Evolutionary conservation across 2,888 invertebrate genomes (phyloP).

Genomic region (Apomyelois bistriatella): DNA sequence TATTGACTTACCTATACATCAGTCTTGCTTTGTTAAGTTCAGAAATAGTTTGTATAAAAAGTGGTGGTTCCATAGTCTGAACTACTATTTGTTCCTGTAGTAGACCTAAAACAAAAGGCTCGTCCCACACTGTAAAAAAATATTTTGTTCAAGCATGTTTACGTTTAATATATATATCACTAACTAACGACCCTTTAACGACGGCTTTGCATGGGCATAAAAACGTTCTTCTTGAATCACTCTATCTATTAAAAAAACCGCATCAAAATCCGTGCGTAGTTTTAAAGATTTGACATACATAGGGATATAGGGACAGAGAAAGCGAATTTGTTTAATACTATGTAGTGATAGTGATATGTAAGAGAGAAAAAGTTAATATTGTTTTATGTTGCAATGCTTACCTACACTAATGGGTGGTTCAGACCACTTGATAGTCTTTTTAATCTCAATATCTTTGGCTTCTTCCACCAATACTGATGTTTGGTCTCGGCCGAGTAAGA

Average conservation of each 20-base stretch:
- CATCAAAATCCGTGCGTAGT: no score
- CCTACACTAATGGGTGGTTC: slow-evolving; percentile 86
- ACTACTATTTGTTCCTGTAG: slow-evolving; percentile 91
- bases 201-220: no score
- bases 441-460: slow-evolving; percentile 79
- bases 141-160: background rate
- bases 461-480: slow-evolving; percentile 92
- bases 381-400: slow-evolving; percentile 39
- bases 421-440: slow-evolving; percentile 88
- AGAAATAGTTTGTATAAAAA: slow-evolving; percentile 89
- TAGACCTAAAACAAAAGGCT: slow-evolving; percentile 94
- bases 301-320: no score
- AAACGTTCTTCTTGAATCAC: no score
- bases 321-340: background rate
- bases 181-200: no score
- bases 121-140: slow-evolving; percentile 88
- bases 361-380: background rate
- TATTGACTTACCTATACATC: slow-evolving; percentile 75
- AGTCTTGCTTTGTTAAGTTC: slow-evolving; percentile 87
- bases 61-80: slow-evolving; percentile 89
- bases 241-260: no score
- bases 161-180: background rate
- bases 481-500: slow-evolving; percentile 92
- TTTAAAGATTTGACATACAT: no score
- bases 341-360: no score